Base-by-base conservation (phyloP, 2,888 invertebrate species). In the Noctua fimbriata region DNA sequence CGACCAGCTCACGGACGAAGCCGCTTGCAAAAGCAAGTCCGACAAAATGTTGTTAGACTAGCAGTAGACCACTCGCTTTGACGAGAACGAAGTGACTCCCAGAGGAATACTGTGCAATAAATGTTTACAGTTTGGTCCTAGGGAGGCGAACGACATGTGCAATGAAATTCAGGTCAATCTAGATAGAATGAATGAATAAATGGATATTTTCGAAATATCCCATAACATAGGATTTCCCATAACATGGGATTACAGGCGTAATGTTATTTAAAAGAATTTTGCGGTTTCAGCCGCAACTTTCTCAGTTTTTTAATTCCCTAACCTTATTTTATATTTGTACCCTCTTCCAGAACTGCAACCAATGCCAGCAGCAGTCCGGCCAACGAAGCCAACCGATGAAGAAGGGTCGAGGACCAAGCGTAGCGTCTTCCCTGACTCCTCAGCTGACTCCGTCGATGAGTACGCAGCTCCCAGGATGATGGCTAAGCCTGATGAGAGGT, bases 401-500 rank as follows among this genome's bases (percentile, higher is more conserved):
- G 84, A 86, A 52, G 89, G 87, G 28, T 52, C 79, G 14, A 93
- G 96, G 0, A 91, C 92, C 36, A 95, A 94, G 60, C 95, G 96
- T 73, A 96, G 96, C 86, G 93, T 96, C n/a, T 92, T 95, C 82
- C 89, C 94, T 0, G 96, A 95, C 75, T 86, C 94, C 1, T 82
- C 87, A 12, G 79, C 91, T 5, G 94, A 93, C 9, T 85, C 91
- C 7, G 89, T 94, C 21, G 93, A 94, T n/a, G 91, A 92, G 18
- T 92, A 92, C 74, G 91, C 92, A 2, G 92, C 93, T 0, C 94
- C 95, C 6, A 92, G 91, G 72, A 77, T 91, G 28, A 83, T 94
- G 67, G 84, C 92, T 24, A 96, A 95, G 81, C 41, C 88, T 76
- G 96, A 96, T 5, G 95, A 95, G 47, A 94, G 95, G 96, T 96